A percentile compares a stretch with the other conserved stretches of the same genome.
Conservation (phyloP, 2,797 vertebrate genomes). For the Clarias pachynema region DNA sequence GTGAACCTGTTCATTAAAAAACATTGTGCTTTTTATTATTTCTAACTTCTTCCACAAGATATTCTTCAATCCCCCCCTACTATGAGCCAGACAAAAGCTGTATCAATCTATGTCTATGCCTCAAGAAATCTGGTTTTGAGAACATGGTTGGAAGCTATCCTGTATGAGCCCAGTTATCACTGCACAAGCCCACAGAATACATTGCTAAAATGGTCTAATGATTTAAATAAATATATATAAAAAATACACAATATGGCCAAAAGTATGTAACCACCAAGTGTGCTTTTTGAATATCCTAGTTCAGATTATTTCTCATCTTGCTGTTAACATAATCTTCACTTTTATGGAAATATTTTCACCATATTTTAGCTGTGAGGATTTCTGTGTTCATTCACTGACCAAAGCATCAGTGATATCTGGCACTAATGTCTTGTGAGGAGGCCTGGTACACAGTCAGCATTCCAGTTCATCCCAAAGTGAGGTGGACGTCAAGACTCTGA, state of each 20-base stretch:
- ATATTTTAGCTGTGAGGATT: background rate
- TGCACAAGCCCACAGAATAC: background rate
- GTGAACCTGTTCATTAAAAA: background rate
- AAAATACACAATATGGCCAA: background rate
- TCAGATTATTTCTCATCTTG: background rate
- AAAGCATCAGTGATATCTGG: background rate
- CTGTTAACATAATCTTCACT: background rate
- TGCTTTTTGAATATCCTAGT: background rate
- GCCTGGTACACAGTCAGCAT: background rate
- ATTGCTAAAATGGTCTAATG: background rate
- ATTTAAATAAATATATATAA: background rate
- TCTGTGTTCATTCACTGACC: background rate
- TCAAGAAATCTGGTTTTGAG: background rate
- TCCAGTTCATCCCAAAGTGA: background rate
- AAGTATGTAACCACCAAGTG: background rate
- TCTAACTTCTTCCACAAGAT: background rate
- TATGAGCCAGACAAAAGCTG: slow-evolving; percentile 11
- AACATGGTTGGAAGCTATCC: background rate
- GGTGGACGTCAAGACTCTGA: background rate
- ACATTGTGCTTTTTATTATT: background rate
- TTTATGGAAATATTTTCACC: background rate
- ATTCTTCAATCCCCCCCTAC: background rate
- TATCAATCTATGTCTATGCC: background rate
- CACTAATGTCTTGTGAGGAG: background rate
- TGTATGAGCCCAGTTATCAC: background rate